Base-by-base conservation (phyloP, 2,797 vertebrate genomes). In the Dallia pectoralis region DNA sequence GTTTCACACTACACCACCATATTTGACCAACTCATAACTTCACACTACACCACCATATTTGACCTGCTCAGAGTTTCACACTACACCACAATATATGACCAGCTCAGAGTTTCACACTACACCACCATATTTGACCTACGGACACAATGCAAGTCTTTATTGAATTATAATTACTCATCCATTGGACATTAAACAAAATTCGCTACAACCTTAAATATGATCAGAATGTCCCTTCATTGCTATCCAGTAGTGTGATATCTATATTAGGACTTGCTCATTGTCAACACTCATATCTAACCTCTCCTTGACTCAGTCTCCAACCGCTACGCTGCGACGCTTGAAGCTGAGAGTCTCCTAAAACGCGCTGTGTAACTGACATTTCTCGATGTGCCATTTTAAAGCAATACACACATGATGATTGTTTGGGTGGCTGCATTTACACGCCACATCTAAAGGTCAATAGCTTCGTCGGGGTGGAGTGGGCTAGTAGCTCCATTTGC, bases 371-470 rank as follows among this genome's bases (percentile, higher is more conserved):
- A 59, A 25, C 11, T 59, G 11, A n/a, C n/a, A 59, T 59, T 59
- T 11, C 8, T 27, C 18, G n/a, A 14, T 59, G 40, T 44, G 53
- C 53, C 2, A 12, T 27, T 59, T 27, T 59, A 59, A 59, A 59
- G 53, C 22, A 12, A 65, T 32, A 36, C 29, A 5, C 18, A 36
- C 63, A 65, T 64, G 18, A 33, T 47, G 18, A 67, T 40, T n/a
- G n/a, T 19, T 19, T 44, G 11, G 22, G 65, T 44, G 25, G 33
- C 27, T 25, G 25, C 65, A 44, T 44, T 44, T n/a, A 8, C 19
- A 67, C 22, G 15, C 65, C 27, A 25, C 63, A 30, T 40, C 65
- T 64, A 72, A 73, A 77, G 75, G 66, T 69, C 73, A 69, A 44
- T n/a, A 25, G 33, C 65, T 67, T 67, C 18, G 33, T 22, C 19